Percentiles rank a stretch among this genome's conserved stretches.
Evolutionary conservation across 2,888 invertebrate species (phyloP).

Genomic region (Andrena trimmerana): DNA sequence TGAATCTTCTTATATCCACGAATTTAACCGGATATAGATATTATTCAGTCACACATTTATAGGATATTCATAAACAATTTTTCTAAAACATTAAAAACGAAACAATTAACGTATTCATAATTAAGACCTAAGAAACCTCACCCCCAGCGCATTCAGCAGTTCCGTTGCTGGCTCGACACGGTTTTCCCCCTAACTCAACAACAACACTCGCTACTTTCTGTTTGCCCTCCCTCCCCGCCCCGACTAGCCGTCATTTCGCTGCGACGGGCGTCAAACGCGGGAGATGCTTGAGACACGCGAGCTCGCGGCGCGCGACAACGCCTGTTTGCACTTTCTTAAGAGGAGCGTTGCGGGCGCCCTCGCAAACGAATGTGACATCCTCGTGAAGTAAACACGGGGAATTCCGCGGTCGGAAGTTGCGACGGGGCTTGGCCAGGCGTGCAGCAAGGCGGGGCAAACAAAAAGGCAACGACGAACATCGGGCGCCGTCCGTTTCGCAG

Average conservation of each 20-base stretch:
- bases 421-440: constrained; percentile 15
- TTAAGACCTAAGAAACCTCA: neutral
- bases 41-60: neutral
- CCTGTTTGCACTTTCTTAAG: constrained; percentile 38
- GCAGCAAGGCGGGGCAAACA: constrained; percentile 23
- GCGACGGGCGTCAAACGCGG: constrained; percentile 24
- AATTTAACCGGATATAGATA: too few relatives aligned
- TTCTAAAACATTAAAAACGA: neutral
- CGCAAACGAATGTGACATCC: constrained; percentile 38
- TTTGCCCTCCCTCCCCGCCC: neutral
- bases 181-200: neutral
- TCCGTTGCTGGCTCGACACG: neutral
- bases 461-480: constrained; percentile 13
- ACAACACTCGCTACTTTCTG: constrained; percentile 2
- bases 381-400: constrained; percentile 38
- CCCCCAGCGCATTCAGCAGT: neutral
- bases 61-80: neutral
- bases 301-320: constrained; percentile 24
- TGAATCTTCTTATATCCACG: too few relatives aligned
- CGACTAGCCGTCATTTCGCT: constrained; percentile 20
- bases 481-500: neutral
- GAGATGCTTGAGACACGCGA: constrained; percentile 13
- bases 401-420: constrained; percentile 14
- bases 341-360: constrained; percentile 1
- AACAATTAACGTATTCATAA: neutral